Evolutionary conservation across 2,888 invertebrate genomes (phyloP), one percentile per base, ranked within the genome.

Genomic region (Arctia plantaginis): DNA sequence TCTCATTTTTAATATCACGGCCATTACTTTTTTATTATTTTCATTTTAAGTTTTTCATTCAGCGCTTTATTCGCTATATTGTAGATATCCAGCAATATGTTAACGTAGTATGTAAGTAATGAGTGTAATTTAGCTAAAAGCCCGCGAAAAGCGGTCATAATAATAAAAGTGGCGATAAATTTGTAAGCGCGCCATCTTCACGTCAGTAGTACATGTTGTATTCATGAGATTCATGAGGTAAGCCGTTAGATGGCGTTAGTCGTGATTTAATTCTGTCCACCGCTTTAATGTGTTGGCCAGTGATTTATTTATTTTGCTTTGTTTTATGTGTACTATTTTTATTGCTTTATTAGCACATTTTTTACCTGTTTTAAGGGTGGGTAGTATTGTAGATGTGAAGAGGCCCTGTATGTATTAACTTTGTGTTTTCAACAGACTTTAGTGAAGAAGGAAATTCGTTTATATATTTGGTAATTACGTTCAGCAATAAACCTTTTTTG

Each of bases 71-170:
- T 69, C 69, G 85, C 85, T 84, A 64, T 59, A 69, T 66, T 74
- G 70, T 72, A 76, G 20, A 80, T 65, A 67, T 72, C 68, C 69
- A 76, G 81, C 85, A 86, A 91, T 91, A 91, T 90, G 90, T 91
- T 90, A 87, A 85, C 87, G 84, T 84, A 81, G 79, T 85, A 80
- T 83, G 90, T 91, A 91, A 91, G 91, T 90, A 90, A 93, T 90
- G 90, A 87, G 89, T 87, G 89, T 92, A 93, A 93, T 93, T 92
- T 92, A 88, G 92, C 89, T 93, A 92, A 93, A 92, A 93, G 93
- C 93, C 86, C 85, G 88, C 88, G 88, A 88, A 91, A 90, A 87
- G 89, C 90, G 88, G 87, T 84, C 89, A 91, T 92, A 90, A 92
- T 89, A 89, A 87, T 91, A 88, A 88, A 90, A 89, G 91, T 84